Evolutionary conservation across 2,797 vertebrate species (phyloP), one percentile per base, ranked within the genome.

Genomic region (Nyctalus aviator): DNA sequence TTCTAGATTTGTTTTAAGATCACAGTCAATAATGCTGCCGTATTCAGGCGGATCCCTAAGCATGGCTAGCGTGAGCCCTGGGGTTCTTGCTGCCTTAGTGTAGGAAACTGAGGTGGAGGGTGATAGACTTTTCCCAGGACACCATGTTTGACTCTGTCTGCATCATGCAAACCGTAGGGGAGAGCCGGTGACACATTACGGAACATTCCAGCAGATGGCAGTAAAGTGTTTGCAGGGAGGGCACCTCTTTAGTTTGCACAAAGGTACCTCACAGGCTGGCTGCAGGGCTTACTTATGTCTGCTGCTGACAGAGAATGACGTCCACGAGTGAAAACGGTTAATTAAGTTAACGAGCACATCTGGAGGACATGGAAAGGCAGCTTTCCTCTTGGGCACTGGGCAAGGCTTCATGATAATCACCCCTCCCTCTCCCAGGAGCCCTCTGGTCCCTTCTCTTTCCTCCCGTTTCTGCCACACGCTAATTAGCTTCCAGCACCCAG

Each of bases 201-300:
- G 30, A 68, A 55, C 44, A 8, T 46, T 88, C 95, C 96, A 96
- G 94, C 53, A 96, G 95, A 68, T 96, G 97, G 94, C 96, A 90
- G 90, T 75, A 88, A 44, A 86, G 57, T 3, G 35, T 37, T 69
- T 85, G 41, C 59, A 78, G 46, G 84, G 85, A 93, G 48, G n/a
- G 73, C 18, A 35, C 59, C 11, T 55, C 25, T 20, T 30, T 30
- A 6, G 25, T 69, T 73, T 18, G 8, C 89, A 91, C 23, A 17
- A 48, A 71, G 35, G 41, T 71, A 23, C 37, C 57, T 30, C 46
- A 8, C 0, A 6, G 50, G 25, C 59, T 75, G n/a, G 12, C 15
- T 62, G 17, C 7, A 37, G 41, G 32, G 6, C 6, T 71, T 77
- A 62, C 3, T 23, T 83, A 76, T 59, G 20, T 32, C 78, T 1